Conservation (phyloP, 2,113 vertebrate species). For the Microcebus ravelobensis region DNA sequence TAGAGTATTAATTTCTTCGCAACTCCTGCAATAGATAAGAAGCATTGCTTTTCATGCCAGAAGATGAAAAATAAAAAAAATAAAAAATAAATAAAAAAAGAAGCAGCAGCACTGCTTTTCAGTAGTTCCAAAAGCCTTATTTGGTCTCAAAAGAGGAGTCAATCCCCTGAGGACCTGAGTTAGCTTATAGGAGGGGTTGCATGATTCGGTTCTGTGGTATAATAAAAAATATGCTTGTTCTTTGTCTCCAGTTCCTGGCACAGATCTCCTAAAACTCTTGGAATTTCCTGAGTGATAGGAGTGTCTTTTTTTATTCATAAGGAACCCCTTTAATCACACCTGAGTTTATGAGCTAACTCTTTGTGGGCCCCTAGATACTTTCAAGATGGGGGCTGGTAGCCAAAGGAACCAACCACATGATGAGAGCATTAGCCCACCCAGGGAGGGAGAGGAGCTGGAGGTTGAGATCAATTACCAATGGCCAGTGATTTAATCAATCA, state of each 20-base stretch:
- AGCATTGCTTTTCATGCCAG: background rate
- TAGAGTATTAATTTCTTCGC: background rate
- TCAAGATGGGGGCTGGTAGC: background rate
- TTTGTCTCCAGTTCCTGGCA: background rate
- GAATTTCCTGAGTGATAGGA: background rate
- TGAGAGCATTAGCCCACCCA: background rate
- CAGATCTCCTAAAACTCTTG: background rate
- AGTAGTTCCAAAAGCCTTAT: background rate
- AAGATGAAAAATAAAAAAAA: no score
- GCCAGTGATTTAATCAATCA: background rate
- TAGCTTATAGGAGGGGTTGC: background rate
- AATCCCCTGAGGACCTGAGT: background rate
- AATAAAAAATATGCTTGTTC: background rate
- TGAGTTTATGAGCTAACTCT: background rate
- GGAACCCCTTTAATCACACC: background rate
- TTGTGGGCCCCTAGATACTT: background rate
- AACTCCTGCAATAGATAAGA: background rate
- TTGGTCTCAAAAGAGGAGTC: background rate
- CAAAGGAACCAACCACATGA: background rate
- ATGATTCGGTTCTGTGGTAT: background rate
- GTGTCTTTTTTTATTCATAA: background rate
- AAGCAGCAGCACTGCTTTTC: background rate
- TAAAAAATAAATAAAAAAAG: no score
- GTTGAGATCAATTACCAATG: background rate
- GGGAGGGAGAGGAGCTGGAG: background rate